Base-by-base conservation (phyloP, 2,888 invertebrate species). In the Sinohyriopsis cumingii region DNA sequence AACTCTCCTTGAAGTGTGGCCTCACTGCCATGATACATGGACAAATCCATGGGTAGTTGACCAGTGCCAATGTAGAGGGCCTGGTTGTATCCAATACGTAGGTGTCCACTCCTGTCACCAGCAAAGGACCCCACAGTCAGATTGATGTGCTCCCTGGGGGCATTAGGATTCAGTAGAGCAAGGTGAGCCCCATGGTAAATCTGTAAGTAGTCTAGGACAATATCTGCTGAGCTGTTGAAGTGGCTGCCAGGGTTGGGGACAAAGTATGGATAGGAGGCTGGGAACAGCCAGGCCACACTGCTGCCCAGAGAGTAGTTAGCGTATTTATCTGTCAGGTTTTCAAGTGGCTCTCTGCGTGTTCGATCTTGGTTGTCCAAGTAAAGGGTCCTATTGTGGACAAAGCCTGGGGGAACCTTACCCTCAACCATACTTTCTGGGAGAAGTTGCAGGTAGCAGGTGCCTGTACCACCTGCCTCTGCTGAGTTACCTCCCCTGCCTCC, bases 1-100 rank as follows among this genome's bases (percentile, higher is more conserved):
- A 85, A 71, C 59, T 84, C 85, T 62, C 83, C 83, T 56, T 81
- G 81, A 59, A 85, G 76, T 19, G 79, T 81, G 45, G 77, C 74
- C 56, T 71, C 68, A 59, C 80, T 82, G 60, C 84, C 82, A 55
- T 79, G 77, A 59, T 82, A 83, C n/a, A 84, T 67, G 12, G 81
- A 72, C 56, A 83, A 66, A 67, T 79, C 76, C 55, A 75, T 57
- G 2, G 84, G 84, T n/a, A 84, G 61, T 33, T 73, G 69, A 9
- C 85, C 85, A 24, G 72, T 77, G 12, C 77, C 79, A 19, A 85
- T 77, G 60, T 68, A 78, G 57, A 84, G 71, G 0, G 80, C 78
- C 74, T 85, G 84, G 72, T 83, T 82, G 71, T 75, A 80, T 24
- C 82, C 83, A 12, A 85, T 68, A 64, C 82, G 81, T 9, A 83